Base-by-base conservation (phyloP, 2,797 vertebrate genomes). In the Emys orbicularis region DNA sequence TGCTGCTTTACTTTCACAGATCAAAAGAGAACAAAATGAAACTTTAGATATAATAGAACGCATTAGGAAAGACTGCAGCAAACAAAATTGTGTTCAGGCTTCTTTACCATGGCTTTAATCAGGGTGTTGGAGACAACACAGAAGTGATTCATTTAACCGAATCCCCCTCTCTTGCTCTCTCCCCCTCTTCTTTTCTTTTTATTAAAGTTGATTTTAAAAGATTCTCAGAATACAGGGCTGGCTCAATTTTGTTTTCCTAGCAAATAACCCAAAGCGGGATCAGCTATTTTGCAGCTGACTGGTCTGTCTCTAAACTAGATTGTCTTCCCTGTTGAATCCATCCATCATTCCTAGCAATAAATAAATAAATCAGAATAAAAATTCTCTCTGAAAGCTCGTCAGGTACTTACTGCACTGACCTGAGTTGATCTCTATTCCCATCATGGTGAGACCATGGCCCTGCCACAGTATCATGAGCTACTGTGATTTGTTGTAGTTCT, bases 31-130 rank as follows among this genome's bases (percentile, higher is more conserved):
- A 91, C 90, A 94, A 96, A 96, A 96, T 54, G 95, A 97, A 98
- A 97, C 81, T 95, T 92, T 92, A 47, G 81, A 13, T 90, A 15
- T 98, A 98, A 98, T 98, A 96, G 92, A 98, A 98, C 74, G 86
- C 97, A 98, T 97, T 96, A 96, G 95, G 92, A 44, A 93, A 97
- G 97, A 96, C 96, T 96, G 95, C 96, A 96, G 93, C 2, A 5
- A 94, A 92, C 72, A n/a, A 97, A 97, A 98, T 98, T 97, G 92
- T 98, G 98, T 96, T 96, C 97, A 97, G 97, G 93, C 97, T 90
- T 95, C 96, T 94, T 97, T 97, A 95, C 95, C 85, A 74, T 92
- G 96, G 94, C 95, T 98, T 98, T 98, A 98, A 98, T 98, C 97
- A 98, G 95, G 89, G 94, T 97, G 95, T 96, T 98, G 95, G 94